Base-by-base conservation (phyloP, 2,797 vertebrate species). In the Sebastes baramenuke region DNA sequence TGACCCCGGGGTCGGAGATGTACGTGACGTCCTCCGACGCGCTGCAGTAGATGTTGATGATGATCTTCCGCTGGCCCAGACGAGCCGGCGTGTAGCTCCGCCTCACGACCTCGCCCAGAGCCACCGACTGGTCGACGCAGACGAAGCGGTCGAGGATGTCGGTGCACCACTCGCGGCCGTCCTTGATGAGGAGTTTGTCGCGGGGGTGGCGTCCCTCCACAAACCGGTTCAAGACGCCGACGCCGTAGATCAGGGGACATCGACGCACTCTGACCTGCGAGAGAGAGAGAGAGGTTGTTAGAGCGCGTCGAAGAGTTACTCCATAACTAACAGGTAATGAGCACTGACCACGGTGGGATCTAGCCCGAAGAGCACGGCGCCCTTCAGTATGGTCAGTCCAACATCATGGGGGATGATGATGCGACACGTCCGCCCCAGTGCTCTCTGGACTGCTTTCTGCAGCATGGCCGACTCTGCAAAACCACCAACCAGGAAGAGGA, bases 1-100 rank as follows among this genome's bases (percentile, higher is more conserved):
- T 95, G 72, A 99, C 97, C 0, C 97, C 97, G 0, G 96, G 93
- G 83, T 99, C 98, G 0, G 96, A 97, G 92, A 99, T 98, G 95
- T 98, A 99, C 25, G 93, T 92, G 24, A 96, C 93, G 0, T 99
- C 97, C 0, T 99, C 98, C 0, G 89, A 93, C 1, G 94, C 67
- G 0, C 96, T 95, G 96, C 98, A 99, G 95, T 99, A 99, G 93
- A 99, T 95, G 92, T 99, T 99, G 95, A 99, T 98, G 94, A 99
- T 96, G 92, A 98, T 99, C 74, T 97, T 96, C 10, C 97, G 95
- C 79, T 99, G 98, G 58, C 97, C 97, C 0, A 94, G 85, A 3
- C 98, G 95, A 0, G 98, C 98, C 0, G 98, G 98, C 9, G 97
- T 99, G 95, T 99, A 99, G 84, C 98, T 98, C 42, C 98, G 87